Percentiles rank a stretch among this genome's conserved stretches.
Conservation (phyloP, 1,140 invertebrate species). For the Phymorhynchus buccinoides region DNA sequence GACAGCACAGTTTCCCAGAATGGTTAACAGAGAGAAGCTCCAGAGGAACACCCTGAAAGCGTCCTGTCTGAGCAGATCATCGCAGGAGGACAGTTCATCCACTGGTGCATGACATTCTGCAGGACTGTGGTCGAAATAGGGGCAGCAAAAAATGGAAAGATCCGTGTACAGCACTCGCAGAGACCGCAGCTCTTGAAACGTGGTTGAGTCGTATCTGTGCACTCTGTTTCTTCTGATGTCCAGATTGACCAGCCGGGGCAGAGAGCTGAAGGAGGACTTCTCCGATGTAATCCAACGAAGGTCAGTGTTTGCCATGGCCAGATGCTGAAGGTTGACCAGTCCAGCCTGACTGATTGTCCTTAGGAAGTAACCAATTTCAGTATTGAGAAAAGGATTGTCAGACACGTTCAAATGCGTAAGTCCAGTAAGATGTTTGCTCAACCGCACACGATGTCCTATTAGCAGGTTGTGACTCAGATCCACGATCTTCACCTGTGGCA, state of each 20-base stretch:
- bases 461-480: conserved; percentile 37
- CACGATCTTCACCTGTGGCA: conserved; percentile 25
- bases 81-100: conserved; percentile 56
- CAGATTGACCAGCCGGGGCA: not conserved
- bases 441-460: not conserved
- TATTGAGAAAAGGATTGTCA: not conserved
- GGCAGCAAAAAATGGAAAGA: conserved; percentile 50
- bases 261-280: not conserved
- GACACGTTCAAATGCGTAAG: not conserved
- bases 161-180: conserved; percentile 39
- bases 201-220: not conserved
- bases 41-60: conserved; percentile 45
- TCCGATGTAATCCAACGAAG: not conserved
- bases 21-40: conserved; percentile 46
- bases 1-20: conserved; percentile 53
- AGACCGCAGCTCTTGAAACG: conserved; percentile 25
- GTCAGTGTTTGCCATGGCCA: not conserved
- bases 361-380: not conserved
- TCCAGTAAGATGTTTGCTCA: not conserved
- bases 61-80: conserved; percentile 45
- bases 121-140: not conserved
- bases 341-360: not conserved
- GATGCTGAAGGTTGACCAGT: not conserved
- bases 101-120: conserved; percentile 39
- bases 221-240: not conserved